phyloP scores from a whole-genome alignment of 1,140 invertebrate species.

The Meloidogyne chitwoodi region DNA sequence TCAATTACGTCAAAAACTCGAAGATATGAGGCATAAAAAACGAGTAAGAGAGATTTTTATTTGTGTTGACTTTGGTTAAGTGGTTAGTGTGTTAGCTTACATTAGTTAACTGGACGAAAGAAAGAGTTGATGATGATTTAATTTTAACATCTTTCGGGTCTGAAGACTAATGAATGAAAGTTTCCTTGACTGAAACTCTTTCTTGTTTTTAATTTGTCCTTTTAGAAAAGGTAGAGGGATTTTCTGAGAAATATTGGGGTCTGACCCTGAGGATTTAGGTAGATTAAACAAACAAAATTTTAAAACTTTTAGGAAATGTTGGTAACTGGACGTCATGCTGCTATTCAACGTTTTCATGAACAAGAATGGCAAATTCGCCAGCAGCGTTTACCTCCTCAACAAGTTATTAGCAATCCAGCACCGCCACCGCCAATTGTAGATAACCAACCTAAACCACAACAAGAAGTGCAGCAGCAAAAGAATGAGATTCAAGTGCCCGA shows the following conservation, averaged over 20 bases:
- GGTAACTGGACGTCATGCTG: slow-evolving; percentile 49
- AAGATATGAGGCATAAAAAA: slow-evolving; percentile 96
- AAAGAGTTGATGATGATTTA: neutral
- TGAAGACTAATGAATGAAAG: neutral
- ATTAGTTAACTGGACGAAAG: neutral
- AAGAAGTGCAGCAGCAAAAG: neutral
- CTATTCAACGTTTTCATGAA: slow-evolving; percentile 56
- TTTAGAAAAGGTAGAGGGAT: no score
- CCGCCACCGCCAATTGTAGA: slow-evolving; percentile 6
- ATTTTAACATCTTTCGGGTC: neutral
- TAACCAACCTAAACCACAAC: slow-evolving; percentile 15
- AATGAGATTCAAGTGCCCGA: slow-evolving; percentile 20
- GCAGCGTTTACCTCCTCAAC: slow-evolving; percentile 17
- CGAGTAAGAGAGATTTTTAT: slow-evolving; percentile 65
- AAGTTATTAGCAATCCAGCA: neutral
- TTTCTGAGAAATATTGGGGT: no score
- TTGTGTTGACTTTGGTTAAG: neutral
- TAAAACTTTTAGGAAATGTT: slow-evolving; percentile 53
- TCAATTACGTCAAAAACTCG: slow-evolving; percentile 88
- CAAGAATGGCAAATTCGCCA: slow-evolving; percentile 53
- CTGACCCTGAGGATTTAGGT: neutral
- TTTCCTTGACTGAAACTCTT: slow-evolving; percentile 2
- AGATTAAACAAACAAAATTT: neutral
- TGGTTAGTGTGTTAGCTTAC: neutral
- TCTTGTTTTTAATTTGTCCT: neutral